Base-by-base conservation (phyloP, 1,140 invertebrate species). In the Littorina saxatilis region DNA sequence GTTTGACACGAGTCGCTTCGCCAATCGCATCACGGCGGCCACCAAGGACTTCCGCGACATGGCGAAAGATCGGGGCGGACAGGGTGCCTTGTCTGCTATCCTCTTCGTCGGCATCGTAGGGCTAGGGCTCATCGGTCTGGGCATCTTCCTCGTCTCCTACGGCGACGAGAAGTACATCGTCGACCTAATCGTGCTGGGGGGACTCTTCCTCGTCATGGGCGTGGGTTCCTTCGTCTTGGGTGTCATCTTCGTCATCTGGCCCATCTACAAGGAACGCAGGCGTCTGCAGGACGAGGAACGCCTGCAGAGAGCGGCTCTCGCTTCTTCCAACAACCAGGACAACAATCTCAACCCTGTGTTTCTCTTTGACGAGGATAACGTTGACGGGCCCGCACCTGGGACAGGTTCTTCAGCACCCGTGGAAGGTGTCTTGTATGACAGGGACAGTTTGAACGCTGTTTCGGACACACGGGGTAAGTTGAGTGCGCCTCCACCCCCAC, bases 121-220 rank as follows among this genome's bases (percentile, higher is more conserved):
- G 27, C 39, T 73, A 35, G 70, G 0, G 2, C 70, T 73, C 37
- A 20, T 73, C 23, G n/a, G 0, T 11, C 43, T 73, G 7, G 70
- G 70, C 40, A 73, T 73, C 20, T 47, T 52, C 43, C 20, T 73
- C 29, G 70, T 73, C 23, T n/a, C 7, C 43, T n/a, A 50, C 43
- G 70, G 70, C n/a, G 70, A 73, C 39, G 70, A 73, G 17, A 73
- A 73, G 7, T 73, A 73, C 70, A 73, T 73, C 70, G 70, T 73
- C 40, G 70, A 73, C 70, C 40, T 73, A n/a, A 73, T 73, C 5
- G 43, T 52, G 7, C 20, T 73, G n/a, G 70, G 70, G 15, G 70
- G 1, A 5, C 15, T 73, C 23, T 73, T 39, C 29, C 20, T 73
- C 23, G 39, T 23, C 40, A 73, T 73, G 70, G 70, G 40, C n/a